phyloP scores from a whole-genome alignment of 1,140 invertebrate species.

The Leptopilina boulardi region DNA sequence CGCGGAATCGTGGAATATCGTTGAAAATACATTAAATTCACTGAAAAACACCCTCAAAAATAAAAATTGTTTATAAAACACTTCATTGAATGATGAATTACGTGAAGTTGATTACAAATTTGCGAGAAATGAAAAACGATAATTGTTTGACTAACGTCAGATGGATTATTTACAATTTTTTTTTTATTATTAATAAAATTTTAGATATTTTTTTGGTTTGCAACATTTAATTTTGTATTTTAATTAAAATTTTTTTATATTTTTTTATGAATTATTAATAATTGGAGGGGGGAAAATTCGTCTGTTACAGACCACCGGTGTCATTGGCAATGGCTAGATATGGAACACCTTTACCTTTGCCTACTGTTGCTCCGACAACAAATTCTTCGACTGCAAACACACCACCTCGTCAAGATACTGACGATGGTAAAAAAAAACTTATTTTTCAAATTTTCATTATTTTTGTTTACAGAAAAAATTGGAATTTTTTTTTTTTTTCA shows the following conservation, averaged over 20 bases:
- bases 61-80: constrained; percentile 7
- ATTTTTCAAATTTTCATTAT: background rate
- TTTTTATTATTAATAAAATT: too few relatives aligned
- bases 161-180: background rate
- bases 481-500: background rate
- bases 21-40: constrained; percentile 18
- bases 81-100: background rate
- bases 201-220: too few relatives aligned
- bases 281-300: too few relatives aligned
- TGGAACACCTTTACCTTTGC: constrained; percentile 69
- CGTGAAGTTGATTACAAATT: constrained; percentile 7
- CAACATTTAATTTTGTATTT: too few relatives aligned
- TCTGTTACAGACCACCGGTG: constrained; percentile 76
- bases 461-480: background rate
- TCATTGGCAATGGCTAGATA: constrained; percentile 77
- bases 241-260: too few relatives aligned
- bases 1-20: background rate
- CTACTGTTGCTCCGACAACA: constrained; percentile 71
- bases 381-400: constrained; percentile 73
- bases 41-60: background rate
- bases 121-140: background rate
- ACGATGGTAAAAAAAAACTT: constrained; percentile 63
- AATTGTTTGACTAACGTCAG: background rate
- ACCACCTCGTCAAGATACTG: constrained; percentile 75
- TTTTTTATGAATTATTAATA: too few relatives aligned